Evolutionary conservation across 2,888 invertebrate genomes (phyloP).

Genomic region (Caenorhabditis becei): DNA sequence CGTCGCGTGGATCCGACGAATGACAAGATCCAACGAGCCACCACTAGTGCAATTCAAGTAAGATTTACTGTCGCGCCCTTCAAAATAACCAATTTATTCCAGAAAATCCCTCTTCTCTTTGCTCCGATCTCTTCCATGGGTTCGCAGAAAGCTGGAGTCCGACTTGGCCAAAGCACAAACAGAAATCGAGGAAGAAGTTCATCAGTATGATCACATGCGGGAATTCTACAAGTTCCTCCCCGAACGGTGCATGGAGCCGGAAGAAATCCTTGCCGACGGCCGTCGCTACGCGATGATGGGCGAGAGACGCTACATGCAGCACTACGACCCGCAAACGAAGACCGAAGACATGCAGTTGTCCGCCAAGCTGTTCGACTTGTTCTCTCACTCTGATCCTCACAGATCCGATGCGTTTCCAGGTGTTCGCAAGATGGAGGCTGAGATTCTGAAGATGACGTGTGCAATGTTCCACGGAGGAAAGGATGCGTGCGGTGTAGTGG

Average conservation of each 20-base stretch:
- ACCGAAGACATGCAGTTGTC: slow-evolving; percentile 59
- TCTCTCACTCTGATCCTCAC: slow-evolving; percentile 96
- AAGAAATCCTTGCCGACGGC: slow-evolving; percentile 87
- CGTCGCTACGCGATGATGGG: slow-evolving; percentile 81
- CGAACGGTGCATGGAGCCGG: slow-evolving; percentile 83
- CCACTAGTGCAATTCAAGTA: slow-evolving; percentile 36
- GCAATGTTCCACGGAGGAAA: slow-evolving; percentile 91
- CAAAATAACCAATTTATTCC: background rate
- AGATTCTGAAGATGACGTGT: slow-evolving; percentile 76
- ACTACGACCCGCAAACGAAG: slow-evolving; percentile 63
- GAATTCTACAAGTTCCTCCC: slow-evolving; percentile 84
- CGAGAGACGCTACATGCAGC: slow-evolving; percentile 62
- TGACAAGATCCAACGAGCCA: slow-evolving; percentile 50
- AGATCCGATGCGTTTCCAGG: slow-evolving; percentile 98
- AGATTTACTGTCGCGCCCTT: background rate
- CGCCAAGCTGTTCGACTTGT: slow-evolving; percentile 85
- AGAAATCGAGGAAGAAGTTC: slow-evolving; percentile 72
- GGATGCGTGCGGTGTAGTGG: slow-evolving; percentile 88
- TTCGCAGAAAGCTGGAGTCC: slow-evolving; percentile 53
- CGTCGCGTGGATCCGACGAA: slow-evolving; percentile 50
- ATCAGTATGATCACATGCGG: slow-evolving; percentile 65
- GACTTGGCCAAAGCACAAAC: slow-evolving; percentile 65
- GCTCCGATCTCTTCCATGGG: slow-evolving; percentile 67
- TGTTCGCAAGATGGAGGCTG: slow-evolving; percentile 79
- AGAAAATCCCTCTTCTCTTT: slow-evolving; percentile 44